Conservation (phyloP, 30 jellyfish, hydroid and myxozoan genomes). For the Turritopsis rubra region DNA sequence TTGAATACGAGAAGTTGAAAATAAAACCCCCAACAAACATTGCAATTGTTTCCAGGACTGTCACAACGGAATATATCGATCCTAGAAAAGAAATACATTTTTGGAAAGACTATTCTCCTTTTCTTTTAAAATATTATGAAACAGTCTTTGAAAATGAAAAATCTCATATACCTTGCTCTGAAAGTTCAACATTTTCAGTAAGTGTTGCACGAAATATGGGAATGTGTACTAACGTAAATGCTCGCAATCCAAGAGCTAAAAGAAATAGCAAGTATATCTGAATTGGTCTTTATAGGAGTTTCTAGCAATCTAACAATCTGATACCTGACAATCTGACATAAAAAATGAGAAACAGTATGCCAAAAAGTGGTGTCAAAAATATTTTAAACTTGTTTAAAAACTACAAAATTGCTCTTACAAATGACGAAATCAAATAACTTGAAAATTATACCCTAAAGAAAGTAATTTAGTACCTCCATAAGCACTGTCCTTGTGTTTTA, state of each 20-base stretch:
- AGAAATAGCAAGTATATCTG: too few species aligned
- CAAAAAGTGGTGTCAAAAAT: too few species aligned
- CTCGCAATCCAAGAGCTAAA: neutral
- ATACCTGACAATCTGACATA: neutral
- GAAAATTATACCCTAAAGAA: neutral
- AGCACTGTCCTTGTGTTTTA: neutral
- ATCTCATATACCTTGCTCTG: neutral
- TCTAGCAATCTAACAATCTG: neutral
- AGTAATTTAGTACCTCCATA: conserved; percentile 8
- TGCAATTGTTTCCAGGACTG: too few species aligned
- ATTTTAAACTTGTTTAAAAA: too few species aligned
- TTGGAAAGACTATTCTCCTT: too few species aligned
- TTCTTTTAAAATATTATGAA: too few species aligned
- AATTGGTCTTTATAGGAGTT: neutral
- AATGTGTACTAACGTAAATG: neutral
- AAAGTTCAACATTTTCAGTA: neutral
- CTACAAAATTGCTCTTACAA: neutral
- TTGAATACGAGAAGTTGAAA: too few species aligned
- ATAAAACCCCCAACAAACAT: too few species aligned
- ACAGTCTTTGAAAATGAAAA: neutral
- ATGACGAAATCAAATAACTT: neutral
- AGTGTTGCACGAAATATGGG: neutral
- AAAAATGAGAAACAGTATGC: too few species aligned
- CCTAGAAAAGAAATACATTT: too few species aligned
- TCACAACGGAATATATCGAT: too few species aligned